A percentile compares a stretch with the other conserved stretches of the same genome.
Conservation (phyloP, 2,113 vertebrate species). For the Bos javanicus region DNA sequence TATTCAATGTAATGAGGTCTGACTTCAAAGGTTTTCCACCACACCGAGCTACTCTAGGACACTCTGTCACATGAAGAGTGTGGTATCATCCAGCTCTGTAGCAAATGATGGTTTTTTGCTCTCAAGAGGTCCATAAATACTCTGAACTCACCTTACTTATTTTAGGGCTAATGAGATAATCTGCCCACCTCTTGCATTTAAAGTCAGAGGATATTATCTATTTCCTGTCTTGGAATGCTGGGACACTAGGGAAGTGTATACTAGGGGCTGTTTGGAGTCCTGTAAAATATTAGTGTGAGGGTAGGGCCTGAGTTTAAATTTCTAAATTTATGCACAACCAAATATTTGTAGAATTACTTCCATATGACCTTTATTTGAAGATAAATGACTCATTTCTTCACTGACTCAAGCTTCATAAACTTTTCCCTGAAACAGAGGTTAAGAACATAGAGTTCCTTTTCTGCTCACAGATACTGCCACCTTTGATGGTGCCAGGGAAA, state of each 20-base stretch:
- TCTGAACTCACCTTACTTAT: background rate
- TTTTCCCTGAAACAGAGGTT: background rate
- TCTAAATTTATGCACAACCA: slow-evolving; percentile 10
- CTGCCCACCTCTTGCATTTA: background rate
- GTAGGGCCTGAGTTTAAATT: background rate
- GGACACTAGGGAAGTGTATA: background rate
- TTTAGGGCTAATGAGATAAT: background rate
- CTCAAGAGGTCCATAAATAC: background rate
- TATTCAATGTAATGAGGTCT: background rate
- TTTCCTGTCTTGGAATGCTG: background rate
- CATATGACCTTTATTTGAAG: slow-evolving; percentile 40
- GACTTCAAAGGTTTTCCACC: background rate
- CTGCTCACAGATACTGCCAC: background rate
- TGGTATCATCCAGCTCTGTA: background rate
- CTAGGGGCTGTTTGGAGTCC: background rate
- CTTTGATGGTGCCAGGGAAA: background rate
- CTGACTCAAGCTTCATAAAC: slow-evolving; percentile 1
- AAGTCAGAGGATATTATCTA: background rate
- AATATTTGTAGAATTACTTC: slow-evolving; percentile 56
- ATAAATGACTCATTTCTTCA: slow-evolving; percentile 45
- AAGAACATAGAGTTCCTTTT: background rate
- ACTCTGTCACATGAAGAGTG: background rate
- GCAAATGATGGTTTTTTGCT: background rate
- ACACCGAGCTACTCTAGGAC: background rate
- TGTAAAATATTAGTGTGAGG: background rate